These are phyloP conservation scores for Phrynocephalus guinanensis DNA, from an alignment of 2,797 vertebrate species.

Conservation along the genomic window DNA sequence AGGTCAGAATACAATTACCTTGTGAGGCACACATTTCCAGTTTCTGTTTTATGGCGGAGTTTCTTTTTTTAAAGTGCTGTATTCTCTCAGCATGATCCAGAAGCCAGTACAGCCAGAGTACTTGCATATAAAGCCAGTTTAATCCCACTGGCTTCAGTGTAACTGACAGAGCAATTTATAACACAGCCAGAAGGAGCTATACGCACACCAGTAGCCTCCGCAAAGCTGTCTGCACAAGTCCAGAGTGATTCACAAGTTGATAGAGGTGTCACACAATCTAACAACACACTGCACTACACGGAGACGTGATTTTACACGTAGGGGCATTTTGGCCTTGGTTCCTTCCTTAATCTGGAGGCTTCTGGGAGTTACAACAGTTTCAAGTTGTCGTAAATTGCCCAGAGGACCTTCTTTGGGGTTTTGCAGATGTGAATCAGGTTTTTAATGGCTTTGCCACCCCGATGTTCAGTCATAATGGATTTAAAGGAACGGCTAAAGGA, in stretches of 20 bases:
- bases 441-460: neutral
- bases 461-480: neutral
- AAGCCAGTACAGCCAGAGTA: neutral
- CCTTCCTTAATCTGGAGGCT: slow-evolving; percentile 1
- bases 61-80: neutral
- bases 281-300: neutral
- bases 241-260: slow-evolving; percentile 16
- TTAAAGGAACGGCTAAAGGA: neutral
- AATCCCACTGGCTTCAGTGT: slow-evolving; percentile 3
- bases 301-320: neutral
- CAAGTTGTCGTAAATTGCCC: neutral
- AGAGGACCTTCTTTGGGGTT: neutral
- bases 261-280: neutral
- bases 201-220: neutral
- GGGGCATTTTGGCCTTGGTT: neutral
- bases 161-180: slow-evolving; percentile 6
- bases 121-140: slow-evolving; percentile 7
- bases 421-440: neutral
- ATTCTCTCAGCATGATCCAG: slow-evolving; percentile 5
- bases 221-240: neutral
- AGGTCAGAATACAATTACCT: slow-evolving; percentile 2
- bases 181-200: neutral
- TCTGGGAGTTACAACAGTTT: neutral
- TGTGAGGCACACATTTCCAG: slow-evolving; percentile 23
- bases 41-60: neutral